phyloP scores from a whole-genome alignment of 2,113 vertebrate genomes.

The Takifugu bimaculatus region DNA sequence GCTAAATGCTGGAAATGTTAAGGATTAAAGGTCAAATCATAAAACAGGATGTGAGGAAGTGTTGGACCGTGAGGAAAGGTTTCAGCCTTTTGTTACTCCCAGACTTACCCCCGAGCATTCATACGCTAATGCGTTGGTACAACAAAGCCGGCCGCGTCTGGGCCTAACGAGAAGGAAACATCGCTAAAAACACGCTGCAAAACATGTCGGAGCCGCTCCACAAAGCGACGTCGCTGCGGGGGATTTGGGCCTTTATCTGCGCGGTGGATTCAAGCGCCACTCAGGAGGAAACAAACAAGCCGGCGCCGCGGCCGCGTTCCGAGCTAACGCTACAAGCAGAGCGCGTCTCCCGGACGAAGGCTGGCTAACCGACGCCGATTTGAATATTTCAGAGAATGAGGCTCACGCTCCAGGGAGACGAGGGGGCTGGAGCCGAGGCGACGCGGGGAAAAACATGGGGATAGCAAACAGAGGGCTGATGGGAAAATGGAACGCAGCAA shows the following conservation, averaged over 20 bases:
- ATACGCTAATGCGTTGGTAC: constrained; percentile 27
- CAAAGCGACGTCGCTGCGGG: constrained; percentile 31
- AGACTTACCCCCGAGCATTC: constrained; percentile 33
- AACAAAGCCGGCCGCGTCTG: constrained; percentile 26
- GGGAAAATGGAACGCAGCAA: constrained; percentile 15
- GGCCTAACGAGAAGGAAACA: constrained; percentile 28
- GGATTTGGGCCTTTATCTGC: constrained; percentile 49
- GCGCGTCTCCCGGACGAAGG: constrained; percentile 31
- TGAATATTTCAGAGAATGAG: constrained; percentile 40
- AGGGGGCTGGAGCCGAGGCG: constrained; percentile 7
- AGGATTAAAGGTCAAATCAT: constrained; percentile 21
- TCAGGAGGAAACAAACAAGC: constrained; percentile 32
- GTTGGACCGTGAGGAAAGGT: constrained; percentile 24
- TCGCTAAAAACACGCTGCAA: constrained; percentile 35
- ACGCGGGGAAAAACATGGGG: constrained; percentile 32
- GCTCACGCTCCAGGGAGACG: constrained; percentile 26
- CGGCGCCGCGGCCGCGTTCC: constrained; percentile 34
- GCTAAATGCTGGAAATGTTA: too few species aligned
- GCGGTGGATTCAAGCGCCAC: constrained; percentile 48
- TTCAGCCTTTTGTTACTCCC: constrained; percentile 23
- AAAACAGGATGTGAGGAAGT: constrained; percentile 3
- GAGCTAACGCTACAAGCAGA: constrained; percentile 27
- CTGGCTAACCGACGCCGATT: constrained; percentile 35
- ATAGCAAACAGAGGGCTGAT: constrained; percentile 22
- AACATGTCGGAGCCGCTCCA: constrained; percentile 51